Evolutionary conservation across 2,113 vertebrate species (phyloP), one percentile per base, ranked within the genome.

Genomic region (Melanostigma gelatinosum): DNA sequence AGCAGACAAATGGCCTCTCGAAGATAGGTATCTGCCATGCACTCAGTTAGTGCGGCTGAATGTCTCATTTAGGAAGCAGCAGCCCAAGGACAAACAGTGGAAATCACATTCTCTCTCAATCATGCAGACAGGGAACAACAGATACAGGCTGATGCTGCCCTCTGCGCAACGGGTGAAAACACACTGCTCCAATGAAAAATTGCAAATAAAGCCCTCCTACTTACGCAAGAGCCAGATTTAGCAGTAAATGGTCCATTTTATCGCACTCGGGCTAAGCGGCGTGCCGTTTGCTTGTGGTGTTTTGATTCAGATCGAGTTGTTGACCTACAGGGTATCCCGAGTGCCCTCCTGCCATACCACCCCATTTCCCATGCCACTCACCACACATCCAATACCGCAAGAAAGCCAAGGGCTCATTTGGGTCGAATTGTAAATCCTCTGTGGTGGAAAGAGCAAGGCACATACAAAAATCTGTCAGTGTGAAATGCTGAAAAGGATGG

Each of bases 21-120:
- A 68, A 72, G 88, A 89, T 86, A 48, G 67, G 80, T 84, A 92
- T 91, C 90, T 88, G 79, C 78, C 64, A 64, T 13, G n/a, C 83
- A 86, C 84, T 89, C 83, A 46, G 85, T 89, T 89, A 92, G 83
- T 48, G 1, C 79, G 65, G 86, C 86, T 85, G 75, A 88, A 87
- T 68, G 71, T 75, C 74, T 88, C 88, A 88, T 92, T 91, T 83
- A 86, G 75, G 60, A 83, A 62, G 77, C 66, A 87, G 85, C 89
- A 84, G 89, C 88, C 87, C 70, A 57, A 79, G 89, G 90, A 90
- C 82, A 89, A 78, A 78, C 83, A 77, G 82, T 73, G 78, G 76
- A 92, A 91, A 93, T 91, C 85, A 78, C 82, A 90, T 93, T 88
- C 92, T 88, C 84, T 87, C 82, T 87, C 87, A 66, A 88, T 92